These are phyloP conservation scores for Bombyx mori DNA, from an alignment of 1,140 invertebrate species.

Conservation along the genomic window ASM3026992v2 NC_085110.1:9880001-9880500, in stretches of 20 bases:
- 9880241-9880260: too few relatives aligned
- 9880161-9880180: too few relatives aligned
- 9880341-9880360: slow-evolving; percentile 3
- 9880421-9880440: slow-evolving; percentile 92
- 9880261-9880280: too few relatives aligned
- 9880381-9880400: slow-evolving; percentile 64
- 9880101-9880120: too few relatives aligned
- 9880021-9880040: slow-evolving; percentile 83
- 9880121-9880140: too few relatives aligned
- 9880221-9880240: too few relatives aligned
- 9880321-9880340: slow-evolving; percentile 3
- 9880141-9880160: too few relatives aligned
- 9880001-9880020: slow-evolving; percentile 81
- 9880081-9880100: slow-evolving; percentile 78
- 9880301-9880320: slow-evolving; percentile 2
- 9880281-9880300: slow-evolving; percentile 1
- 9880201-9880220: too few relatives aligned
- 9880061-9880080: slow-evolving; percentile 93
- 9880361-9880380: slow-evolving; percentile 5
- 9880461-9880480: slow-evolving; percentile 84
- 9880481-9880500: slow-evolving; percentile 83
- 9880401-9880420: slow-evolving; percentile 79
- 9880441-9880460: slow-evolving; percentile 93
- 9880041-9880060: slow-evolving; percentile 84
- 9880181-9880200: too few relatives aligned